Evolutionary conservation across 2,888 invertebrate species (phyloP), one percentile per base, ranked within the genome.

Genomic region (Archips crataeganus): DNA sequence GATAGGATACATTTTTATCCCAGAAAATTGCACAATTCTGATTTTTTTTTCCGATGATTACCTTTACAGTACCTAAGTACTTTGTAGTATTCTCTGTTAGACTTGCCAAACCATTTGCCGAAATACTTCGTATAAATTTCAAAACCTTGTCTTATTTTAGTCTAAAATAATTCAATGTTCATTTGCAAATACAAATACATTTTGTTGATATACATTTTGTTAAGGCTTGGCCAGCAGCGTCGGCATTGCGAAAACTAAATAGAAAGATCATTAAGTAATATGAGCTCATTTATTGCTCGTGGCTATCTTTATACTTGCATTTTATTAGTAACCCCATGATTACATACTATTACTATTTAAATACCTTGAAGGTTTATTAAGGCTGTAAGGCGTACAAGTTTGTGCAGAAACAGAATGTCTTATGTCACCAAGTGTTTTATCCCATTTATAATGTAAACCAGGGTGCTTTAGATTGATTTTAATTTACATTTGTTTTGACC

Each of bases 311-410:
- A 65, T 8, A 63, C 62, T 4, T 32, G 32, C 51, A 45, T 51
- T 61, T 11, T 51, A 66, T 60, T 34, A 49, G 8, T 59, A 70
- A 59, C 39, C n/a, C 42, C 54, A 62, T 72, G 36, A 72, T 72
- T 72, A 72, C 57, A 45, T 62, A 57, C n/a, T 72, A 72, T 23
- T 72, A 62, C n/a, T 72, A 72, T 23, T 72, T 68, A 47, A 39
- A 32, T 54, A 39, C 6, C n/a, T 23, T 68, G 63, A 62, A 54
- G 23, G 39, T 54, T 34, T 67, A 67, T 47, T 62, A 72, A 57
- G 57, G 57, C 54, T 57, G 2, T 10, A 10, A 57, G 11, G 57
- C 54, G 49, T 23, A 8, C 8, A 2, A 32, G 11, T 11, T 9
- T 54, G 4, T 10, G 3, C n/a, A 11, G 32, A 57, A n/a, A 32